These are phyloP conservation scores for Himalopsyche tibetana DNA, from an alignment of 2,888 invertebrate species.

Conservation along the genomic window DNA sequence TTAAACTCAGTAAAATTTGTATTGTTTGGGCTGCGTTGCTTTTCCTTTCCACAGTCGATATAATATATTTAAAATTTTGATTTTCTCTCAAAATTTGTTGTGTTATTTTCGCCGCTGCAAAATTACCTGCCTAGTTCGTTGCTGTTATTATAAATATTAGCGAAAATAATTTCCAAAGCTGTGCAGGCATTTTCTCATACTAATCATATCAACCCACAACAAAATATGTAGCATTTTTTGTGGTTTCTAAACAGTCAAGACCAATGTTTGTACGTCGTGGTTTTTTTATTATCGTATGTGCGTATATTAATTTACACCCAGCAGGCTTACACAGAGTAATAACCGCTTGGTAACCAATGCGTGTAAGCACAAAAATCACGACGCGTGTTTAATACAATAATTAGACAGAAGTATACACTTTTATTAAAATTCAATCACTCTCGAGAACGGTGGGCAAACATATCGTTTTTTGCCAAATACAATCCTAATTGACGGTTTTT, in stretches of 20 bases:
- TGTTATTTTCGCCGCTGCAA: no score
- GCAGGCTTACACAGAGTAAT: neutral
- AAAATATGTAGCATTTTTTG: neutral
- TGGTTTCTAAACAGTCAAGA: neutral
- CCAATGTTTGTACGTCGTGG: neutral
- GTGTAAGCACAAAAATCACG: slow-evolving; percentile 8
- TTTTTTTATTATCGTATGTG: neutral
- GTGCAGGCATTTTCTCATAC: neutral
- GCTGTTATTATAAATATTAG: no score
- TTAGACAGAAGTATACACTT: neutral
- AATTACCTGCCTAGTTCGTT: no score
- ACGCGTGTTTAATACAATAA: neutral
- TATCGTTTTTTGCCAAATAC: no score
- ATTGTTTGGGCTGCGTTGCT: no score
- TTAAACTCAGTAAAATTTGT: no score
- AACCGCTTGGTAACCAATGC: neutral
- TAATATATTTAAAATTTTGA: no score
- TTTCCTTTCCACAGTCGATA: no score
- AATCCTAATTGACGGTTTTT: no score
- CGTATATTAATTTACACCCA: neutral
- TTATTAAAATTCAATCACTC: neutral
- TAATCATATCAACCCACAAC: neutral
- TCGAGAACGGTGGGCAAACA: no score
- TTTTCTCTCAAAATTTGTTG: no score
- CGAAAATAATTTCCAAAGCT: no score